phyloP scores from a whole-genome alignment of 2,797 vertebrate genomes.

The Centropyge bicolor region DNA sequence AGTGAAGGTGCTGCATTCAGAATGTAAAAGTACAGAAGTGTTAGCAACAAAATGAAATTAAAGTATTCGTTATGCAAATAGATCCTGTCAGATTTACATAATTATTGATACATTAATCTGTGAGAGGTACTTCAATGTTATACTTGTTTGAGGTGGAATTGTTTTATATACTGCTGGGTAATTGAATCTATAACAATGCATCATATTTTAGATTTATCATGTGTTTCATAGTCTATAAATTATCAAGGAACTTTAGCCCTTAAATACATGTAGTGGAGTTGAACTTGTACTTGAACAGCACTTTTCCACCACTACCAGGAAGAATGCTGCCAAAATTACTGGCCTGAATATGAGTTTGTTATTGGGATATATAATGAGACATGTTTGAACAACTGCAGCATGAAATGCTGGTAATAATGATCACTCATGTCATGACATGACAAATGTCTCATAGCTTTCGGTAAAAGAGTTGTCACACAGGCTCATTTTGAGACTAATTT shows the following conservation, averaged over 20 bases:
- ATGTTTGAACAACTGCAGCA: slow-evolving; percentile 10
- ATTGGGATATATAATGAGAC: neutral
- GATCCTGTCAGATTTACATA: neutral
- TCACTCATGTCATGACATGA: neutral
- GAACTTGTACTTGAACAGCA: too few relatives aligned
- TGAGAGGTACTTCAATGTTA: too few relatives aligned
- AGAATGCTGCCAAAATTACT: neutral
- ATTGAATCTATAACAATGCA: neutral
- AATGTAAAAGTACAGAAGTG: too few relatives aligned
- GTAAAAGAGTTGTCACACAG: neutral
- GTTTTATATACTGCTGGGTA: too few relatives aligned
- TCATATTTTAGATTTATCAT: neutral
- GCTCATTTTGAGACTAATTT: neutral
- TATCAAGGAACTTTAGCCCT: neutral
- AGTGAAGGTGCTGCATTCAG: neutral
- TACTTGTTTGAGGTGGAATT: too few relatives aligned
- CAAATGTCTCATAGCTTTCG: neutral
- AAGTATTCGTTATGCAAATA: neutral
- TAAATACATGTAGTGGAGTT: neutral
- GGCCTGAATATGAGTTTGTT: slow-evolving; percentile 5
- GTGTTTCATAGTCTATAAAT: neutral
- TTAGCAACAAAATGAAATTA: neutral
- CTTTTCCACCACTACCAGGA: neutral
- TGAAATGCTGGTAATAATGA: neutral
- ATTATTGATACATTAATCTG: too few relatives aligned